These are phyloP conservation scores for Merops nubicus DNA, from an alignment of 2,113 vertebrate genomes.

Conservation along the genomic window DNA sequence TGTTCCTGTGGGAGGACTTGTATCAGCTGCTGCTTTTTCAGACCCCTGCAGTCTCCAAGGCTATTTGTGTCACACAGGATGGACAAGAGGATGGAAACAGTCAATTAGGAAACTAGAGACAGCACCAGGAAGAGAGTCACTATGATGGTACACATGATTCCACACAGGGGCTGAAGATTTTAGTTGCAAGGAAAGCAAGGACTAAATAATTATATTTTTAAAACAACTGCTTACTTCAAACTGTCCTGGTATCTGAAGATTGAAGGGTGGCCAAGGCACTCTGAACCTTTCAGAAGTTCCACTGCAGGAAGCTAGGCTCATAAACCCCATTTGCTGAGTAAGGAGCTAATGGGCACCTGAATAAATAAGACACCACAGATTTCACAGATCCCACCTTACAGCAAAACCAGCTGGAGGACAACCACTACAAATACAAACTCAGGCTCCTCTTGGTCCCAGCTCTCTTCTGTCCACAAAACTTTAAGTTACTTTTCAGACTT, in stretches of 20 bases:
- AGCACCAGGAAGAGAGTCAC: not conserved
- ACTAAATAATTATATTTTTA: not conserved
- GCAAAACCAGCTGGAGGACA: not conserved
- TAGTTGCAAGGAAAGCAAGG: accelerated
- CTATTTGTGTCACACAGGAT: not conserved
- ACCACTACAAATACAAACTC: not conserved
- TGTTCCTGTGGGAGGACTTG: not conserved
- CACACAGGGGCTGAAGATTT: not conserved
- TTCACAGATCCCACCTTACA: not conserved
- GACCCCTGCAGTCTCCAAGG: not conserved
- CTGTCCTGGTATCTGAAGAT: not conserved
- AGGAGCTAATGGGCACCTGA: not conserved
- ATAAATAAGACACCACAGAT: not conserved
- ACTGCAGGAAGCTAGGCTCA: not conserved
- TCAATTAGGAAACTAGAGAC: not conserved
- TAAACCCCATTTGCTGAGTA: not conserved
- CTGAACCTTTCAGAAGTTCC: not conserved
- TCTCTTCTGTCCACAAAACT: not conserved
- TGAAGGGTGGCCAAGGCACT: not conserved
- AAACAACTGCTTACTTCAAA: not conserved
- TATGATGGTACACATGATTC: accelerated
- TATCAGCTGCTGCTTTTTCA: not conserved
- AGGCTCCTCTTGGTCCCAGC: not conserved
- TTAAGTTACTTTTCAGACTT: not conserved
- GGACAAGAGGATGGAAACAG: not conserved